A percentile compares a stretch with the other conserved stretches of the same genome.
Conservation (phyloP, 1,140 invertebrate species). For the Macrobrachium nipponense region DNA sequence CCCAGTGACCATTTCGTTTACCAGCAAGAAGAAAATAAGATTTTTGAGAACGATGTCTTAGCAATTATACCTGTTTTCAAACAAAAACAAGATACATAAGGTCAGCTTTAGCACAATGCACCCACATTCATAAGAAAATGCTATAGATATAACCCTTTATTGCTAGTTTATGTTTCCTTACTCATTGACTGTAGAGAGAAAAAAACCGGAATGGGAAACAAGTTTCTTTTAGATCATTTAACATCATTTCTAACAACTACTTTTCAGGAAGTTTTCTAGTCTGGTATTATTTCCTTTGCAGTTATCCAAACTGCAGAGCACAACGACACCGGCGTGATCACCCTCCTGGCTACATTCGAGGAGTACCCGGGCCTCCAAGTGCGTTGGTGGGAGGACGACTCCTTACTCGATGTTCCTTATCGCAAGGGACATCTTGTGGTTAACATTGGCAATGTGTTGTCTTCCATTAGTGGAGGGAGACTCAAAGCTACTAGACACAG, state of each 20-base stretch:
- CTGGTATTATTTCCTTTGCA: background rate
- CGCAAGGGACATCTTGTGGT: conserved; percentile 42
- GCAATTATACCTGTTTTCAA: too few species aligned
- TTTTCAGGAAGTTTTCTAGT: background rate
- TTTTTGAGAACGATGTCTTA: too few species aligned
- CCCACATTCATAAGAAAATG: too few species aligned
- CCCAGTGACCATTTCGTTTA: too few species aligned
- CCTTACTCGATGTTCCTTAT: conserved; percentile 45
- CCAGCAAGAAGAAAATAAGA: too few species aligned
- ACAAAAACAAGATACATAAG: too few species aligned
- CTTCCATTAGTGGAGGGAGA: conserved; percentile 49
- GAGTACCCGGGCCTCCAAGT: conserved; percentile 53
- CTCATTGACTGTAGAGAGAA: too few species aligned
- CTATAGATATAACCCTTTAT: too few species aligned
- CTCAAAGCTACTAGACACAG: conserved; percentile 55
- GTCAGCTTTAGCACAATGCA: too few species aligned
- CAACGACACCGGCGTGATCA: conserved; percentile 31
- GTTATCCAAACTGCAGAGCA: conserved; percentile 50
- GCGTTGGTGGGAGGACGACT: conserved; percentile 41
- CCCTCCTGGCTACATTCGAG: conserved; percentile 49
- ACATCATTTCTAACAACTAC: background rate
- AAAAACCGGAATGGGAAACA: too few species aligned
- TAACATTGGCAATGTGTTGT: conserved; percentile 46
- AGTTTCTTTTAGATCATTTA: background rate
- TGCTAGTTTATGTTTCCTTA: too few species aligned